Evolutionary conservation across 2,888 invertebrate genomes (phyloP).

Genomic region (Drosophila cyrtoloma): DNA sequence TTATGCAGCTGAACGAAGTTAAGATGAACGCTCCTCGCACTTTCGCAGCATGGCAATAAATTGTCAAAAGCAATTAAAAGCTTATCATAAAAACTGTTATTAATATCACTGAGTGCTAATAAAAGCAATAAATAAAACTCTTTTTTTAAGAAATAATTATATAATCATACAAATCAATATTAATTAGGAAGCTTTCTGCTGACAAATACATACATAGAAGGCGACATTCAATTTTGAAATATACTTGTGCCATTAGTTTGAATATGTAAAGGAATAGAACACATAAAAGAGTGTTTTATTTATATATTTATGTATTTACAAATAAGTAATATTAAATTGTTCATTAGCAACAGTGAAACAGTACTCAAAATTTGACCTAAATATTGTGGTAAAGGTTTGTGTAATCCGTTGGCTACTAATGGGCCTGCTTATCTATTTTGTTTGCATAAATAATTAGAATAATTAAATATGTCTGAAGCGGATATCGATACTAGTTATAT

Average conservation of each 20-base stretch:
- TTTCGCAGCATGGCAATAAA: slow-evolving; percentile 10
- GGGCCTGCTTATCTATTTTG: background rate
- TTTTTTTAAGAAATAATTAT: background rate
- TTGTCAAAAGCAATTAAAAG: background rate
- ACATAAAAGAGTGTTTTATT: no score
- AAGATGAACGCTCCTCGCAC: background rate
- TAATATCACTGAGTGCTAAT: background rate
- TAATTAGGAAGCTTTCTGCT: background rate
- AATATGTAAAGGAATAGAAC: background rate
- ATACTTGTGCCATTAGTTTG: background rate
- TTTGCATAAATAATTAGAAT: background rate
- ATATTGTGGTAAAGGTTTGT: background rate
- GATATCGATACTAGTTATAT: background rate
- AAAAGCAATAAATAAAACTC: background rate
- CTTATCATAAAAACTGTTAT: background rate
- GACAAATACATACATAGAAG: background rate
- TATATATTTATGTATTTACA: background rate
- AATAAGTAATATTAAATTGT: background rate
- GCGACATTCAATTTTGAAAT: background rate
- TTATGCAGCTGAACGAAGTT: slow-evolving; percentile 36
- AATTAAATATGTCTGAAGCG: background rate
- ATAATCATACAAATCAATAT: background rate
- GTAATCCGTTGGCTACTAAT: background rate
- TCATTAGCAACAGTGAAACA: background rate
- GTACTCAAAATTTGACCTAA: background rate